Percentiles rank a stretch among this genome's conserved stretches.
phyloP scores from a whole-genome alignment of 2,113 vertebrate genomes.

The Microcebus tavaratra region DNA sequence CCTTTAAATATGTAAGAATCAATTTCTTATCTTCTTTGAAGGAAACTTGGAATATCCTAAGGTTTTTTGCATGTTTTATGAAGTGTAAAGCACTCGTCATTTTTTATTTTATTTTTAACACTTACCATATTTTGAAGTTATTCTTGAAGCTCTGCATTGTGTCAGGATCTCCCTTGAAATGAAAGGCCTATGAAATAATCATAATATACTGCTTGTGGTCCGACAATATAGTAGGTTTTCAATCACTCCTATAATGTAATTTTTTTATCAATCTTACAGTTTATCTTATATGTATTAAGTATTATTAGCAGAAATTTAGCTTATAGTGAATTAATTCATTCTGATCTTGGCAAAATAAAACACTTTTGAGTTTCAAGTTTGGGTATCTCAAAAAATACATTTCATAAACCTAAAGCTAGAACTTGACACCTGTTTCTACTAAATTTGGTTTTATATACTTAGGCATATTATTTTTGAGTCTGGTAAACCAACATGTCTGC shows the following conservation, averaged over 20 bases:
- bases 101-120: neutral
- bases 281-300: neutral
- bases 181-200: neutral
- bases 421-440: neutral
- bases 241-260: neutral
- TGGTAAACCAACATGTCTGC: neutral
- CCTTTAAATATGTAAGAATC: neutral
- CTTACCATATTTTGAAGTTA: neutral
- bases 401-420: neutral
- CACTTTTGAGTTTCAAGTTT: neutral
- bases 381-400: neutral
- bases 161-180: neutral
- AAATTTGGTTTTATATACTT: neutral
- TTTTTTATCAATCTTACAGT: neutral
- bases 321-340: neutral
- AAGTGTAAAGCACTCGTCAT: neutral
- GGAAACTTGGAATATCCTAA: neutral
- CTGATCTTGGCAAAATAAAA: neutral
- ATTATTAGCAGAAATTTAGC: neutral
- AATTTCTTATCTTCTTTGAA: neutral
- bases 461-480: conserved; percentile 3
- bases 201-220: neutral
- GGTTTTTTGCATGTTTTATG: neutral
- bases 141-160: neutral
- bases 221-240: neutral